These are phyloP conservation scores for Thalassophryne amazonica DNA, from an alignment of 2,797 vertebrate genomes.

Conservation along the genomic window DNA sequence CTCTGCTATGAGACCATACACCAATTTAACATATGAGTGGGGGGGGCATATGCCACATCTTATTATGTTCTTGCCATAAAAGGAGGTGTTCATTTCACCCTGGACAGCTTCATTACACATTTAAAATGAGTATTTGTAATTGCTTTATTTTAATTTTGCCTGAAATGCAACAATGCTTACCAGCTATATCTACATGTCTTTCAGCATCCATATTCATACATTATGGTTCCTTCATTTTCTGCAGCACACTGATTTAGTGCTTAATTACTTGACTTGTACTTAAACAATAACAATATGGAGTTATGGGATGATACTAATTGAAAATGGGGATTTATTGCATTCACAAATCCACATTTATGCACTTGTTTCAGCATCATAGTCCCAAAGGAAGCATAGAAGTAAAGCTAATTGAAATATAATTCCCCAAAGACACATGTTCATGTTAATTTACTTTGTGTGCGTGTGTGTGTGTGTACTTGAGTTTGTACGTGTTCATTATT, in stretches of 20 bases:
- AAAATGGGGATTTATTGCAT: constrained; percentile 62
- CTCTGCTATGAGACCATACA: too few species aligned
- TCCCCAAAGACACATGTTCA: constrained; percentile 70
- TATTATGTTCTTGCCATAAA: too few species aligned
- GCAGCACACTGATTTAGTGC: constrained; percentile 25
- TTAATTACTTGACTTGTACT: constrained; percentile 52
- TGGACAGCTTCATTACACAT: background rate
- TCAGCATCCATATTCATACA: background rate
- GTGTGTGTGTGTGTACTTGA: constrained; percentile 12
- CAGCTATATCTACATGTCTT: background rate
- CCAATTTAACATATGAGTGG: too few species aligned
- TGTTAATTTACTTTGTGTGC: constrained; percentile 66
- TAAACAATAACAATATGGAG: constrained; percentile 48
- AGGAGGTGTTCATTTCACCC: constrained; percentile 7
- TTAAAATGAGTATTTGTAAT: constrained; percentile 10
- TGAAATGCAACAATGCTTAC: background rate
- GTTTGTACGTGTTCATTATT: constrained; percentile 16
- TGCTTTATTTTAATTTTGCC: constrained; percentile 8
- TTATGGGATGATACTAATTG: constrained; percentile 60
- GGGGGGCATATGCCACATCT: too few species aligned
- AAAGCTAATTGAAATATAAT: constrained; percentile 78
- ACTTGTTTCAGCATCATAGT: constrained; percentile 56
- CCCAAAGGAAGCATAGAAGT: constrained; percentile 63
- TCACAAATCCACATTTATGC: constrained; percentile 51
- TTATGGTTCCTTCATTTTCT: constrained; percentile 17